A percentile compares a stretch with the other conserved stretches of the same genome.
These are phyloP conservation scores for Phoeniculus purpureus DNA, from an alignment of 2,797 vertebrate species.

Conservation along the genomic window DNA sequence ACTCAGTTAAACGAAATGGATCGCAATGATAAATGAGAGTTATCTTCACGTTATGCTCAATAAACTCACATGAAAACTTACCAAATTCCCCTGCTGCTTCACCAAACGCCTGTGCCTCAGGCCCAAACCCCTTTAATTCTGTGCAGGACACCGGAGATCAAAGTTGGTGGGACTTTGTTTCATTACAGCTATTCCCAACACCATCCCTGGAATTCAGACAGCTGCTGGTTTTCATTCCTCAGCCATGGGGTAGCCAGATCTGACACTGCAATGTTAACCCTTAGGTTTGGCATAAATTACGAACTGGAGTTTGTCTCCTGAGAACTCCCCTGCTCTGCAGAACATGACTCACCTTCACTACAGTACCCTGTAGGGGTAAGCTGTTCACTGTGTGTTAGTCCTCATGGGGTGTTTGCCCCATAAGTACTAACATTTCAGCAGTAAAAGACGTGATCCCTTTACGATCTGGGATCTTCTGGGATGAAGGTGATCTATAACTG, in stretches of 20 bases:
- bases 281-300: not conserved
- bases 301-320: not conserved
- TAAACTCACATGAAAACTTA: conserved; percentile 17
- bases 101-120: conserved; percentile 33
- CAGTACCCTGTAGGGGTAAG: not conserved
- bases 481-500: not conserved
- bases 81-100: not conserved
- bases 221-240: conserved; percentile 54
- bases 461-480: not conserved
- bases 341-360: not conserved
- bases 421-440: not conserved
- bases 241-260: conserved; percentile 15
- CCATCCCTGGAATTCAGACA: conserved; percentile 46
- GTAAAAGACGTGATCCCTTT: not conserved
- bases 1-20: conserved; percentile 29
- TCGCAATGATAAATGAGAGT: not conserved
- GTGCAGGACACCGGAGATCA: conserved; percentile 36
- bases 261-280: conserved; percentile 21
- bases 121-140: conserved; percentile 44
- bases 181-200: conserved; percentile 18
- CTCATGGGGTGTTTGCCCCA: not conserved
- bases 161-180: conserved; percentile 45
- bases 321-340: not conserved
- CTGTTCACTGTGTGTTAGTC: not conserved
- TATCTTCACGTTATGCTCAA: not conserved